Evolutionary conservation across 1,140 invertebrate species (phyloP).

Genomic region (Globodera ellingtonae): DNA sequence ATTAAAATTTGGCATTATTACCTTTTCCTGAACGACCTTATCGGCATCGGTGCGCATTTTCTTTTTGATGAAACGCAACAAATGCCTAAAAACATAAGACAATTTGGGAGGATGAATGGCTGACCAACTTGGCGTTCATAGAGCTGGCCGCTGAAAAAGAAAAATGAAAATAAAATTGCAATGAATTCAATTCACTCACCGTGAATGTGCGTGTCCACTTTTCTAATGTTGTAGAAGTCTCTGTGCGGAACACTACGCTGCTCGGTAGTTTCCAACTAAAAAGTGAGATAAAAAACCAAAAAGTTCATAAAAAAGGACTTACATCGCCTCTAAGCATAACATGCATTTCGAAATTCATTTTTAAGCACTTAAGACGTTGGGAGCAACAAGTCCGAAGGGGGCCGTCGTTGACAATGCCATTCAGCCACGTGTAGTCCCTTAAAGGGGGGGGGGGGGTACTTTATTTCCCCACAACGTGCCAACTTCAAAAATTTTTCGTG

Average conservation of each 20-base stretch:
- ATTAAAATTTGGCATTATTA: background rate
- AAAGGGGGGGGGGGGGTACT: background rate
- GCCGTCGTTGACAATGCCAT: slow-evolving; percentile 15
- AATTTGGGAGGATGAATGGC: background rate
- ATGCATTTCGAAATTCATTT: slow-evolving; percentile 95
- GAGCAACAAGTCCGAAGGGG: slow-evolving; percentile 91
- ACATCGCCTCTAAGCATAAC: slow-evolving; percentile 75
- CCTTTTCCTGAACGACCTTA: slow-evolving; percentile 81
- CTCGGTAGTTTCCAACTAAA: slow-evolving; percentile 76
- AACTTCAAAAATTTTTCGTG: slow-evolving; percentile 25
- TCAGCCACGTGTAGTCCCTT: slow-evolving; percentile 24
- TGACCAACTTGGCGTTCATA: slow-evolving; percentile 89
- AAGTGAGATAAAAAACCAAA: slow-evolving; percentile 71
- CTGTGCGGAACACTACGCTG: slow-evolving; percentile 96
- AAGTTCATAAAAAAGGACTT: background rate
- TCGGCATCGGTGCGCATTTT: slow-evolving; percentile 85
- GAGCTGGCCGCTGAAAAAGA: slow-evolving; percentile 77
- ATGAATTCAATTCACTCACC: background rate
- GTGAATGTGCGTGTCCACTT: slow-evolving; percentile 96
- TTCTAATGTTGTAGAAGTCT: slow-evolving; percentile 98
- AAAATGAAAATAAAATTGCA: background rate
- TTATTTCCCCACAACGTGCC: background rate
- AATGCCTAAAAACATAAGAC: slow-evolving; percentile 70
- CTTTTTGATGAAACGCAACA: slow-evolving; percentile 97
- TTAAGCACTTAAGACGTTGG: slow-evolving; percentile 87